Base-by-base conservation (phyloP, 2,888 invertebrate species). In the Camponotus fellah region DNA sequence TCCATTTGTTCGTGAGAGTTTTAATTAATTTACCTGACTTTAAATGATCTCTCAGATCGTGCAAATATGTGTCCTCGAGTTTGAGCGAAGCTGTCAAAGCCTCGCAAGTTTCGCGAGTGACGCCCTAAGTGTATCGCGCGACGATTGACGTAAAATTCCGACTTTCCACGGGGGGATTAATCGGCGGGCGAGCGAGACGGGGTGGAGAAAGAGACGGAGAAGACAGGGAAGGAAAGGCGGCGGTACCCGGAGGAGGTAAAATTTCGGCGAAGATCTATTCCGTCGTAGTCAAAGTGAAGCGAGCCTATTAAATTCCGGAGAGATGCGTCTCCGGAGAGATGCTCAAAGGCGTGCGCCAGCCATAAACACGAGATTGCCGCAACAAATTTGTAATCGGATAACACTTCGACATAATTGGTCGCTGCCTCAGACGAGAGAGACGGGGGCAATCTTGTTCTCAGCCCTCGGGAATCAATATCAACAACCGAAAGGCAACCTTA, bases 271-370 rank as follows among this genome's bases (percentile, higher is more conserved):
- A 86, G 91, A 92, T 91, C 90, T 90, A 91, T 92, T 92, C 91
- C 84, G 86, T 66, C 72, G 85, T 89, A 90, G 91, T 92, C 91
- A 91, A 92, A 93, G 92, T 89, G 92, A 88, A 92, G 90, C 92
- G 88, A 92, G 90, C 92, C 92, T 91, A 93, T 93, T 91, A 92
- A 92, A 92, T 93, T 92, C 89, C 90, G n/a, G n/a, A 82, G 84
- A 87, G 90, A 85, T 85, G 90, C 90, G 90, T 90, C 91, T 90
- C 89, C 87, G 84, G 88, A 46, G 79, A 90, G 91, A 88, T 83
- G 87, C 90, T 92, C 91, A 91, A 91, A 92, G 91, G 89, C 88
- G 85, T 62, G 84, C 26, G 72, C 71, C 26, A 66, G 66, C 82
- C 85, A 89, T 88, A 88, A 91, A 88, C 90, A 86, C 84, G 88